A percentile compares a stretch with the other conserved stretches of the same genome.
Conservation (phyloP, 1,140 invertebrate genomes). For the Batillaria attramentaria region DNA sequence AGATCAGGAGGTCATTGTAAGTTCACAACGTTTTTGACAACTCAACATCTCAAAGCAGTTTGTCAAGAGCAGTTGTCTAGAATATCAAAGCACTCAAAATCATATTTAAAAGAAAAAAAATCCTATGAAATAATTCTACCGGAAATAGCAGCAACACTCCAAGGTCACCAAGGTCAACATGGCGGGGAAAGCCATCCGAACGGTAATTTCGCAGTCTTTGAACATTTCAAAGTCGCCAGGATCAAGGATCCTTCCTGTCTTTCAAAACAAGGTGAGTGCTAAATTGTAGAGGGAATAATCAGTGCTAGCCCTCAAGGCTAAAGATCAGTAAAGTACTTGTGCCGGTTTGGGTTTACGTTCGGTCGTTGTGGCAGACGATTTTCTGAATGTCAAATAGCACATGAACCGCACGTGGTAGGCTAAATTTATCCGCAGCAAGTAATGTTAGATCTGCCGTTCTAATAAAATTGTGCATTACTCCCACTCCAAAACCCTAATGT, state of each 20-base stretch:
- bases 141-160: slow-evolving; percentile 14
- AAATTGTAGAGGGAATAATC: no score
- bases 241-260: neutral
- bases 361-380: slow-evolving; percentile 14
- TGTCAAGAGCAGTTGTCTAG: no score
- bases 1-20: slow-evolving; percentile 7
- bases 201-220: neutral
- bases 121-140: neutral
- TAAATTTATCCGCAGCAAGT: no score
- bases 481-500: no score
- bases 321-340: no score
- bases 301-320: no score
- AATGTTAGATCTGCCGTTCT: no score
- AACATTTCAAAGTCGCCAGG: neutral
- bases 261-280: neutral
- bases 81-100: neutral
- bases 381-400: neutral
- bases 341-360: no score
- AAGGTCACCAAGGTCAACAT: slow-evolving; percentile 37
- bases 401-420: no score
- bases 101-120: neutral
- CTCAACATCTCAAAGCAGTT: no score
- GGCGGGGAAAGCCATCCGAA: slow-evolving; percentile 10
- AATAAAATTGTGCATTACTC: no score
- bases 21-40: neutral